Base-by-base conservation (phyloP, 1,140 invertebrate species). In the Heliconius hermathena region DNA sequence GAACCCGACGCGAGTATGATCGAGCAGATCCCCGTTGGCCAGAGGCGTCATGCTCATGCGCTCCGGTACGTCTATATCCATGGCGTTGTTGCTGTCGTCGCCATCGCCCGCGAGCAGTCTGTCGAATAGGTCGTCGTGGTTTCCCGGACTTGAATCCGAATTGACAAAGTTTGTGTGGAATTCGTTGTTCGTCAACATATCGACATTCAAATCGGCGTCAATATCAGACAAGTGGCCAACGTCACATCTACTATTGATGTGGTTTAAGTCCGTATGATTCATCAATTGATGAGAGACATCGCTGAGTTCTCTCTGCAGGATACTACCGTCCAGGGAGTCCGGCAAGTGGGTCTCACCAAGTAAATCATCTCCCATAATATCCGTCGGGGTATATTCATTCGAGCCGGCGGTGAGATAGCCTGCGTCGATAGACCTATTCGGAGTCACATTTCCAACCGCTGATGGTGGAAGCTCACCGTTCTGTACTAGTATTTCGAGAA, bases 401-500 rank as follows among this genome's bases (percentile, higher is more conserved):
- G 89, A 81, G 0, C 86, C 80, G 3, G 82, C 78, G 4, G 87
- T 85, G 36, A 88, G 82, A 38, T 88, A 91, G 13, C 86, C 85
- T 8, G 83, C 80, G n/a, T 88, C 87, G 74, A 89, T 81, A 13
- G 86, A 82, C 46, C 81, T 81, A 81, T 77, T 87, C 38, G 82
- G 84, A 46, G 83, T 81, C 8, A 84, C 83, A 38, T 90, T 90
- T 29, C 83, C 91, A 52, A 92, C 98, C 87, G 98, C 98, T 87
- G 98, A 98, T 2, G 98, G 96, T 2, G 98, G 98, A 26, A 99
- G 89, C 89, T 99, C 98, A 70, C 98, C 98, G 91, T 98, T 98
- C 90, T 98, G 97, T 26, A 99, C 99, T 1, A 99, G 95, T 85
- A 99, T 99, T 88, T 99, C 98, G n/a, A 99, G 91, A 0, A 99